Evolutionary conservation across 2,888 invertebrate genomes (phyloP).

Genomic region (Callinectes sapidus): DNA sequence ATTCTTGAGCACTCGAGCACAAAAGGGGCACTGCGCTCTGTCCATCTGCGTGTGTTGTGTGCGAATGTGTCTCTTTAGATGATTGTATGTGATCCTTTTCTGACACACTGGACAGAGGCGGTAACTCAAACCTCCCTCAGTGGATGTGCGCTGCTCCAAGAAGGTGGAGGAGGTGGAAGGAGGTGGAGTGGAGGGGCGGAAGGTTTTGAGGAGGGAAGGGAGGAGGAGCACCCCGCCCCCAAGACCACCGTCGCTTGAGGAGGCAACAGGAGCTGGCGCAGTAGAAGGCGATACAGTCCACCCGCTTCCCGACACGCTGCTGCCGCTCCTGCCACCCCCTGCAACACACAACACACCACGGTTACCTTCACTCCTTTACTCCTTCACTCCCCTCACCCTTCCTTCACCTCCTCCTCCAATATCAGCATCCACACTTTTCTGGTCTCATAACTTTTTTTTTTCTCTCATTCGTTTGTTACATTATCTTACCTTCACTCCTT

Average conservation of each 20-base stretch:
- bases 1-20: slow-evolving; percentile 69
- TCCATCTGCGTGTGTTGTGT: slow-evolving; percentile 72
- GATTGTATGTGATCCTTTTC: slow-evolving; percentile 72
- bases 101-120: slow-evolving; percentile 71
- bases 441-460: not conserved
- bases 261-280: slow-evolving; percentile 55
- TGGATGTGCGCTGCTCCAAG: slow-evolving; percentile 56
- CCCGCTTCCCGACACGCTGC: slow-evolving; percentile 45
- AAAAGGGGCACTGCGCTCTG: slow-evolving; percentile 70
- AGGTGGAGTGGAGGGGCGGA: slow-evolving; percentile 61
- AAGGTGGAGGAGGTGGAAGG: slow-evolving; percentile 66
- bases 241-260: slow-evolving; percentile 59
- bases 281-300: slow-evolving; percentile 56
- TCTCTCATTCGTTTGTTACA: not conserved
- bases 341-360: slow-evolving; percentile 66
- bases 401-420: not conserved
- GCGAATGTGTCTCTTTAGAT: slow-evolving; percentile 71
- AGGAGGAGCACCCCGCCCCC: slow-evolving; percentile 59
- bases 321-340: slow-evolving; percentile 65
- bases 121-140: slow-evolving; percentile 70
- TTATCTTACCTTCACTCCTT: not conserved
- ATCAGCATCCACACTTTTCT: not conserved
- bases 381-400: not conserved
- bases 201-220: slow-evolving; percentile 65
- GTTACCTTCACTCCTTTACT: not conserved